Base-by-base conservation (phyloP, 1,140 invertebrate species). In the Phortica variegata region DNA sequence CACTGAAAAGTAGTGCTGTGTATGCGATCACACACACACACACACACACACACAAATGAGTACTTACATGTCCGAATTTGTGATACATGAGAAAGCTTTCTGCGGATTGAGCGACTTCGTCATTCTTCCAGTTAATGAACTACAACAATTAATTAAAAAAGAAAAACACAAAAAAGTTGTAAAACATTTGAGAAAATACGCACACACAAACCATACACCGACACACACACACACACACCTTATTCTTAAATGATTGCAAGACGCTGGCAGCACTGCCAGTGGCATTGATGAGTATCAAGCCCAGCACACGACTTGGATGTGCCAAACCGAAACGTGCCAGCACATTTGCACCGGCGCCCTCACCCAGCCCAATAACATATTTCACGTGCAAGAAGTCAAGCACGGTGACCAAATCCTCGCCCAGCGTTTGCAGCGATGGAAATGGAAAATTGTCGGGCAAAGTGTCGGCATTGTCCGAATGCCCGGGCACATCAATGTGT, bases 331-430 rank as follows among this genome's bases (percentile, higher is more conserved):
- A 94, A 34, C 91, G 83, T 8, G 89, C 87, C 12, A 93, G 77
- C 40, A 93, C 88, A 77, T 94, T 95, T 17, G 91, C 90, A 1
- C 92, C 92, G 4, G 91, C 91, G 5, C 92, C 92, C 77, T 93
- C 92, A 10, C 92, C 92, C 13, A 95, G 77, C 5, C 89, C 88
- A 37, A 95, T 87, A 1, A 90, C 89, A 72, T 87, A 87, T 49
- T 85, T 84, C 4, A 88, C 82, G 56, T 85, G 88, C 8, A 94
- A 78, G 60, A 91, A 86, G 73, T 93, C 89, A 61, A 93, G 76
- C 7, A 93, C 86, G 23, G 85, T 85, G 8, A 90, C 84, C 42
- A 95, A 73, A 73, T 92, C 90, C 76, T 93, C 91, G 23, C 89
- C 90, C 29, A 95, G 79, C 37, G 84, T 84, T 77, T 92, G 88